Evolutionary conservation across 2,888 invertebrate genomes (phyloP).

Genomic region (Mimachlamys varia): DNA sequence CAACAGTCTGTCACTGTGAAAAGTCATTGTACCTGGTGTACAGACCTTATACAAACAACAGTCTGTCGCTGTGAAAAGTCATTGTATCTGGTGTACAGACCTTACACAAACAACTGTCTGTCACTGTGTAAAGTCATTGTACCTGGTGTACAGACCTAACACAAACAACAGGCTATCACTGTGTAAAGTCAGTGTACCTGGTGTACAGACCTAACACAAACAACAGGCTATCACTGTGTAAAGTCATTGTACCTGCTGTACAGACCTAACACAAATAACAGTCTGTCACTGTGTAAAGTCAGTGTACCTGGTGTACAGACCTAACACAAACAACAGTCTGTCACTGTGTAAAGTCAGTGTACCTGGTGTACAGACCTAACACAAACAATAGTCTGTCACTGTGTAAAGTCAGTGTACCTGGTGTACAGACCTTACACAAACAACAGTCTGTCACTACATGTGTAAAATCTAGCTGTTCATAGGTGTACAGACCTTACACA

Average conservation of each 20-base stretch:
- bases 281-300: background rate
- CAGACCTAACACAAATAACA: background rate
- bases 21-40: background rate
- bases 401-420: no score
- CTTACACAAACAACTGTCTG: background rate
- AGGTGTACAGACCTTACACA: no score
- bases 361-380: no score
- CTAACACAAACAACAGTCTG: no score
- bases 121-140: background rate
- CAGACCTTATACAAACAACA: background rate
- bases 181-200: background rate
- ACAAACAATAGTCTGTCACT: no score
- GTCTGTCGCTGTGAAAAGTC: background rate
- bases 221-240: background rate
- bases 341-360: no score
- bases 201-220: background rate
- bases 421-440: no score
- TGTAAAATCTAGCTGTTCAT: no score
- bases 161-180: background rate
- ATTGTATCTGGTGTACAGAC: background rate
- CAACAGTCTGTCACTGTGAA: background rate
- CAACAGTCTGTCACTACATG: no score
- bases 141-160: background rate
- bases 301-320: no score
- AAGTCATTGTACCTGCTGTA: background rate